Evolutionary conservation across 2,888 invertebrate species (phyloP), one percentile per base, ranked within the genome.

Genomic region (Archips crataeganus): DNA sequence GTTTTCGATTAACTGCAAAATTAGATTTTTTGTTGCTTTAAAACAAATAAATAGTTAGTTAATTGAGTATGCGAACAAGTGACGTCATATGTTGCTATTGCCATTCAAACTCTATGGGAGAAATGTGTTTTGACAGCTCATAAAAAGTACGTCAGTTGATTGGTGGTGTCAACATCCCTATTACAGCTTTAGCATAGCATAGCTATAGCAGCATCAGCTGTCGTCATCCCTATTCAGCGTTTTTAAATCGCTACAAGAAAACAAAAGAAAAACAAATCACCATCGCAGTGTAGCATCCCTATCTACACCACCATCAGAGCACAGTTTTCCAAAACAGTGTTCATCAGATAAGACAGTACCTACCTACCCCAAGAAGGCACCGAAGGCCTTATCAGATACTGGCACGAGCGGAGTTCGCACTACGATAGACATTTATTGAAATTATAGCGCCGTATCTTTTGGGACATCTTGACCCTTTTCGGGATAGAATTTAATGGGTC

Each of bases 371-470:
- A 15, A 51, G 47, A 36, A 65, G 34, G 36, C 34, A 62, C 68
- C 47, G n/a, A 45, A 72, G 61, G 36, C 6, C 47, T 15, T 63
- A 74, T 74, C 74, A 45, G 69, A 74, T 74, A 13, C 45, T 15
- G 60, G 42, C 32, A 11, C 42, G 49, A n/a, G n/a, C 23, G 61
- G 73, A 69, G 68, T 73, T 73, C 59, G 67, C 80, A 81, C 74
- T 86, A 86, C 83, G 82, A 83, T 82, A 78, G 89, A 87, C 88
- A 81, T 88, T 89, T 88, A 90, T 90, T 87, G 86, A 88, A 90
- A 88, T 90, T 85, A 90, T 84, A 79, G 79, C 80, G 78, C 77
- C 82, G 77, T 90, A 91, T 90, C 90, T 78, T 69, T 75, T 71
- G 81, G 82, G 76, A 77, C 83, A 90, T 88, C 90, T 87, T 47